Conservation (phyloP, 1,140 invertebrate genomes). For the Mycetomoellerius zeteki region DNA sequence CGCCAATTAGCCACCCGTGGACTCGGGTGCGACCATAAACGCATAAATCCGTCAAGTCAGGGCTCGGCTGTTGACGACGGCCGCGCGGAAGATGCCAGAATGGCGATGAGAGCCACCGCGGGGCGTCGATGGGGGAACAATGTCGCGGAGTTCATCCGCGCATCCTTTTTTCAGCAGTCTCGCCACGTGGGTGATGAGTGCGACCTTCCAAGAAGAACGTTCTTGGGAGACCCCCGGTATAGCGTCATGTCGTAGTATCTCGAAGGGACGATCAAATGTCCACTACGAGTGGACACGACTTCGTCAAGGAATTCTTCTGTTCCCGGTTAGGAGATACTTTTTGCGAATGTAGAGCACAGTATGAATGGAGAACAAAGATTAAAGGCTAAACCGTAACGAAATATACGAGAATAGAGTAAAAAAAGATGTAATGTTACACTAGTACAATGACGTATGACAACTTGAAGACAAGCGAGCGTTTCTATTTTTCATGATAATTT, state of each 20-base stretch:
- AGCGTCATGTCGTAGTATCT: slow-evolving; percentile 1
- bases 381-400: not conserved
- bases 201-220: slow-evolving; percentile 13
- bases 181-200: not conserved
- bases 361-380: not conserved
- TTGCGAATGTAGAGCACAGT: not conserved
- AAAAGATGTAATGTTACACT: not conserved
- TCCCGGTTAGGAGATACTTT: not conserved
- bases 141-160: slow-evolving; percentile 25
- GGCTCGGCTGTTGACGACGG: slow-evolving; percentile 5
- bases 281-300: not conserved
- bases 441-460: not conserved
- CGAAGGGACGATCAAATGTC: slow-evolving; percentile 25
- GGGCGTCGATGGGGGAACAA: slow-evolving; percentile 71
- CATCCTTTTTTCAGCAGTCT: slow-evolving; percentile 14
- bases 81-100: slow-evolving; percentile 50
- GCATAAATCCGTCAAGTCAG: slow-evolving; percentile 74
- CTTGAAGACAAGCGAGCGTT: not conserved
- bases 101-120: slow-evolving; percentile 72
- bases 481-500: not conserved
- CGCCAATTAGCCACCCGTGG: slow-evolving; percentile 75
- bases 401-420: not conserved
- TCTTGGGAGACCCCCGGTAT: not conserved
- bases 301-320: slow-evolving; percentile 27
- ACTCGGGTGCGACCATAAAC: slow-evolving; percentile 68